Evolutionary conservation across 1,140 invertebrate genomes (phyloP), one percentile per base, ranked within the genome.

Genomic region (Cotesia glomerata): DNA sequence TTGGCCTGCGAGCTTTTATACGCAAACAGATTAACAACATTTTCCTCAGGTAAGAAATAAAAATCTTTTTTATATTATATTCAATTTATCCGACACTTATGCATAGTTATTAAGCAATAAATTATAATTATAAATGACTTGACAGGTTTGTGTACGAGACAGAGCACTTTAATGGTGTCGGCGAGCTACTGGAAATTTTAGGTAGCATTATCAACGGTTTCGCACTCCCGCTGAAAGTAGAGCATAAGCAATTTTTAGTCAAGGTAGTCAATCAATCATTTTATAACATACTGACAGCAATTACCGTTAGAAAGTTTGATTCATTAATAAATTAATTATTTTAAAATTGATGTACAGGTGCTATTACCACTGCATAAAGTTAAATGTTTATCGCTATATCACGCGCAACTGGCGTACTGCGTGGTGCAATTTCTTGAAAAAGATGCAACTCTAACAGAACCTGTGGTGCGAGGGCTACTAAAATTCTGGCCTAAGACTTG

Each of bases 11-110:
- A 88, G 97, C 98, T 82, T 99, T 98, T 88, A 99, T 99, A 89
- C 93, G 98, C 85, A 99, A 99, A 93, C 98, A 99, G 90, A 99
- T 99, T 83, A 99, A 99, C 88, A 99, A 99, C 90, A 99, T 99
- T 88, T 99, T 97, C 87, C 90, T 94, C 81, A 92, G 92, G 91
- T 93, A 87, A 77, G 26, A 70, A 75, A 58, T 63, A 45, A 54
- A 34, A 7, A 16, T 16, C 2, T n/a, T 0, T 36, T 8, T 39
- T 14, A n/a, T 49, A 14, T 26, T 26, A 26, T 26, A 2, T 26
- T 26, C 2, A 26, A 26, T 26, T 59, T 35, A 59, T 65, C 14
- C 39, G 35, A 45, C 39, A 45, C 39, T 39, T 45, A 45, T 9
- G 11, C 5, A 45, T 8, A 45, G 2, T 45, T 45, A 54, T 54